A percentile compares a stretch with the other conserved stretches of the same genome.
phyloP scores from a whole-genome alignment of 2,888 invertebrate genomes.

The Amblyjoppa fuscipennis region DNA sequence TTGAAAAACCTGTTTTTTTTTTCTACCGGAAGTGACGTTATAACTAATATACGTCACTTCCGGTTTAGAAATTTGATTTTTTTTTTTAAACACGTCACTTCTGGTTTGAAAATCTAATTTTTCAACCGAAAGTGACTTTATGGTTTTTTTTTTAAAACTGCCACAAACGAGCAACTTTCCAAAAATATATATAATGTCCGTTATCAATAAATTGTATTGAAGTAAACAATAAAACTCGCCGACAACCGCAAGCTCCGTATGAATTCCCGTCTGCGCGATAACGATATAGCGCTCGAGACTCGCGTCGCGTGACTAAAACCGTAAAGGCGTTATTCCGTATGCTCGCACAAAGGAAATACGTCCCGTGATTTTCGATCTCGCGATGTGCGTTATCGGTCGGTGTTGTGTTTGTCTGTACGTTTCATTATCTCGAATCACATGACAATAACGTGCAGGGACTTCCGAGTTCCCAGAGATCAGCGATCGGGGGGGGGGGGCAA shows the following conservation, averaged over 20 bases:
- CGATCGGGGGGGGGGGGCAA: not conserved
- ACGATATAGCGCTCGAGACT: not conserved
- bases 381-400: not conserved
- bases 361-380: too few species aligned
- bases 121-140: too few species aligned
- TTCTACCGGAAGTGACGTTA: too few species aligned
- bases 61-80: not conserved
- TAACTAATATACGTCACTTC: not conserved
- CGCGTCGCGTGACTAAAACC: too few species aligned
- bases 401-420: not conserved
- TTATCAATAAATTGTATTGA: not conserved
- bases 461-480: not conserved
- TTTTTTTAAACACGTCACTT: too few species aligned
- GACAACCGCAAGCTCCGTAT: not conserved
- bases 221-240: not conserved
- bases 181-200: not conserved
- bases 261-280: not conserved
- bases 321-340: too few species aligned
- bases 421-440: constrained; percentile 1
- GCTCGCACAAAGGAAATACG: too few species aligned
- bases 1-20: too few species aligned
- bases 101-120: too few species aligned
- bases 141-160: too few species aligned
- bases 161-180: too few species aligned
- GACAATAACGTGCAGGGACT: not conserved